Conservation (phyloP, 2,888 invertebrate genomes). For the Chromoteleia sp. region DNA sequence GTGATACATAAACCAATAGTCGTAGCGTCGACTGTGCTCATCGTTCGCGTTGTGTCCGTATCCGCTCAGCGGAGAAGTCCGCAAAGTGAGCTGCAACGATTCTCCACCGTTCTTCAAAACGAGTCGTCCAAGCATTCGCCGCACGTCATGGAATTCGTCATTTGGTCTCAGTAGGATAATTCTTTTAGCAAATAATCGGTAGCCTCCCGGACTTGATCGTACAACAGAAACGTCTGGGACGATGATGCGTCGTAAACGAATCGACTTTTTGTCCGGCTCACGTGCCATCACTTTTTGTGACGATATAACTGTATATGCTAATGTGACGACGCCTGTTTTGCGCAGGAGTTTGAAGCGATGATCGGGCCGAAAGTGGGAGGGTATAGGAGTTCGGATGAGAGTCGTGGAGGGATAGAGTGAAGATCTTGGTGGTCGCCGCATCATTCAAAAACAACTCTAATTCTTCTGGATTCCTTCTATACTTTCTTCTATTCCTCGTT, state of each 20-base stretch:
- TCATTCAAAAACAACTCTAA: no score
- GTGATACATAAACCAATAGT: conserved; percentile 60
- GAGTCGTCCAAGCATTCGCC: conserved; percentile 51
- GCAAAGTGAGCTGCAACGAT: conserved; percentile 54
- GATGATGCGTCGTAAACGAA: conserved; percentile 54
- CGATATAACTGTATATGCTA: conserved; percentile 57
- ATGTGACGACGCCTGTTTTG: conserved; percentile 49
- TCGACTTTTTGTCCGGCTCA: conserved; percentile 59
- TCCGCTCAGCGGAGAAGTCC: conserved; percentile 67
- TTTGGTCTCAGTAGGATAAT: conserved; percentile 69
- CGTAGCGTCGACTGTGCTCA: conserved; percentile 64
- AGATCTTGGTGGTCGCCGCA: no score
- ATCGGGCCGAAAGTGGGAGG: conserved; percentile 65
- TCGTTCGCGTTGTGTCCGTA: conserved; percentile 64
- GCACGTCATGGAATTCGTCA: conserved; percentile 44
- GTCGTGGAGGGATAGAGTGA: no score
- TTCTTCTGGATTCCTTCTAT: no score
- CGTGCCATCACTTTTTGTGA: conserved; percentile 67
- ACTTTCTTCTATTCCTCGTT: no score
- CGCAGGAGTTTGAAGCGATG: conserved; percentile 47
- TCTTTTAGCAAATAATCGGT: conserved; percentile 53
- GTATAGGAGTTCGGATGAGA: conserved; percentile 71
- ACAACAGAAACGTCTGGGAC: conserved; percentile 53
- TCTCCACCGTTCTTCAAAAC: conserved; percentile 43
- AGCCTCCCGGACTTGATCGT: conserved; percentile 49